These are phyloP conservation scores for Daubentonia madagascariensis DNA, from an alignment of 2,113 vertebrate genomes.

Conservation along the genomic window DNA sequence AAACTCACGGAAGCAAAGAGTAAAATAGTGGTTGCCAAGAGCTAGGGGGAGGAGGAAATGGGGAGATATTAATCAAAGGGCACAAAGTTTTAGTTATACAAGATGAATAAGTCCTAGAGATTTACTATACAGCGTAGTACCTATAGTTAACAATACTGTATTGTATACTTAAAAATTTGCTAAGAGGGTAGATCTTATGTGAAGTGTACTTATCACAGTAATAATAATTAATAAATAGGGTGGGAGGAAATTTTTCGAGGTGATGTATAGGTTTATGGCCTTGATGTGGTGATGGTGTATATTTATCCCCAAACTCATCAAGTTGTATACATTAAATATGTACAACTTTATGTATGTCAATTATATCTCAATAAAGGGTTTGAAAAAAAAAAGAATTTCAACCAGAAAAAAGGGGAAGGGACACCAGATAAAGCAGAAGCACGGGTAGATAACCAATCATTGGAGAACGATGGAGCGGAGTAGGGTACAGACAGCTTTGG, in stretches of 20 bases:
- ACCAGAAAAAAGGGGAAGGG: background rate
- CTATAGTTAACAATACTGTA: background rate
- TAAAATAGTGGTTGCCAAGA: background rate
- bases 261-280: background rate
- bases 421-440: background rate
- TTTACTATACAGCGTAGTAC: background rate
- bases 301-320: background rate
- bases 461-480: rapidly evolving
- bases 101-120: background rate
- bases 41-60: background rate
- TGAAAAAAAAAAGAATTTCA: background rate
- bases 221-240: background rate
- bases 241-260: background rate
- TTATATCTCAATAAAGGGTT: background rate
- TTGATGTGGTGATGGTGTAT: background rate
- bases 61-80: background rate
- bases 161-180: background rate
- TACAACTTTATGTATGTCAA: background rate
- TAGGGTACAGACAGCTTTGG: background rate
- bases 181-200: background rate
- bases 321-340: background rate
- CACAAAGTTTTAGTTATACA: background rate
- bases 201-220: background rate
- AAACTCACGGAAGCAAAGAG: background rate
- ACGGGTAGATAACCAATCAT: background rate